A percentile compares a stretch with the other conserved stretches of the same genome.
Conservation (phyloP, 2,888 invertebrate species). For the Tenodera sinensis region DNA sequence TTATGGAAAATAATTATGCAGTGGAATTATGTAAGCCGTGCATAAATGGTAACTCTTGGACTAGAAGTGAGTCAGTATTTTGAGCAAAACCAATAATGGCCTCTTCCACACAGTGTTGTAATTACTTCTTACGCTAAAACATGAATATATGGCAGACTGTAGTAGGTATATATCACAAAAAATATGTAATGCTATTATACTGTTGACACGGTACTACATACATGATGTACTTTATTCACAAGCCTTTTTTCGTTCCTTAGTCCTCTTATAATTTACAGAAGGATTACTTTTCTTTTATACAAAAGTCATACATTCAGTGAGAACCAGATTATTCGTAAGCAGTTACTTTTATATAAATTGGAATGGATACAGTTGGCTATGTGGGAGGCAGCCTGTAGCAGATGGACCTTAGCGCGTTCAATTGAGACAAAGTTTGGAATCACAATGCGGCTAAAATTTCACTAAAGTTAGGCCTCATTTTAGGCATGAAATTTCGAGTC, state of each 20-base stretch:
- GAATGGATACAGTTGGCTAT: too few relatives aligned
- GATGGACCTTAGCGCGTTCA: too few relatives aligned
- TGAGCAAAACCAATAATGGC: not conserved
- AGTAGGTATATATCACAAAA: not conserved
- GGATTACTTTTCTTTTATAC: not conserved
- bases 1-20: not conserved
- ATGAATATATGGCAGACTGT: not conserved
- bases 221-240: not conserved
- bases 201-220: not conserved
- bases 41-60: not conserved
- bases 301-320: not conserved
- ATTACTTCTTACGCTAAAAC: not conserved
- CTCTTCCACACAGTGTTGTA: not conserved
- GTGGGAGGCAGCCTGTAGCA: too few relatives aligned
- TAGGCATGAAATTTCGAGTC: too few relatives aligned
- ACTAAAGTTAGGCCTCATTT: too few relatives aligned
- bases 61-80: not conserved
- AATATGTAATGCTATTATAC: not conserved
- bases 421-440: too few relatives aligned
- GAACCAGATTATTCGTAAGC: not conserved
- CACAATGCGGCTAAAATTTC: too few relatives aligned
- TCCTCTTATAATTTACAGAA: not conserved
- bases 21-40: not conserved
- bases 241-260: not conserved
- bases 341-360: too few relatives aligned